phyloP scores from a whole-genome alignment of 1,140 invertebrate species.

The Listronotus oregonensis region DNA sequence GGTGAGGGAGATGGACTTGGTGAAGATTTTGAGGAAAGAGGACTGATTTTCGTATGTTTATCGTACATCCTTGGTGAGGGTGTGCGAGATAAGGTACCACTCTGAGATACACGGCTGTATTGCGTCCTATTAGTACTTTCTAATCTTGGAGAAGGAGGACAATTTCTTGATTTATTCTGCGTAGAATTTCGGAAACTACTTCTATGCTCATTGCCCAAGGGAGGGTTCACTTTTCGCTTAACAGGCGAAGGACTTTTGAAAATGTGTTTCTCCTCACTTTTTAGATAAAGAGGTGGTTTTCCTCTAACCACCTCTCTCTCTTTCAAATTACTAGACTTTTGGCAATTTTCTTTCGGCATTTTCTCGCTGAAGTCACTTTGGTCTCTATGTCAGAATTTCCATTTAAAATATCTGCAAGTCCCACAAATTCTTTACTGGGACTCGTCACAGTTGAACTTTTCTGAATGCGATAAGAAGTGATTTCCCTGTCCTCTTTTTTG shows the following conservation, averaged over 20 bases:
- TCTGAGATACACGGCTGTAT: too few relatives aligned
- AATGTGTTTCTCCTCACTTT: slow-evolving; percentile 3
- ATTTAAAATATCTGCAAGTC: slow-evolving; percentile 28
- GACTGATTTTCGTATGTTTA: too few relatives aligned
- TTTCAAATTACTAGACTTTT: background rate
- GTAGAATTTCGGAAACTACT: background rate
- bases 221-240: background rate
- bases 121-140: too few relatives aligned
- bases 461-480: background rate
- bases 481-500: background rate
- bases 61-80: too few relatives aligned
- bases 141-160: background rate
- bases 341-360: slow-evolving; percentile 1
- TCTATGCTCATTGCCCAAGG: background rate
- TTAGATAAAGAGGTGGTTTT: slow-evolving; percentile 7
- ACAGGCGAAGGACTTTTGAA: slow-evolving; percentile 24
- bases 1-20: slow-evolving; percentile 9
- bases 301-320: slow-evolving; percentile 5
- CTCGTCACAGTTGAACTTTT: background rate
- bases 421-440: slow-evolving; percentile 21
- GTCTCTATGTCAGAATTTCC: slow-evolving; percentile 30
- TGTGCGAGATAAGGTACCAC: too few relatives aligned
- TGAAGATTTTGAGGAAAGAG: too few relatives aligned
- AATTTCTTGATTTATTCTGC: background rate
- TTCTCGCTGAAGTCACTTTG: slow-evolving; percentile 37